Conservation (phyloP, 2,888 invertebrate species). For the Phrixothrix hirtus region DNA sequence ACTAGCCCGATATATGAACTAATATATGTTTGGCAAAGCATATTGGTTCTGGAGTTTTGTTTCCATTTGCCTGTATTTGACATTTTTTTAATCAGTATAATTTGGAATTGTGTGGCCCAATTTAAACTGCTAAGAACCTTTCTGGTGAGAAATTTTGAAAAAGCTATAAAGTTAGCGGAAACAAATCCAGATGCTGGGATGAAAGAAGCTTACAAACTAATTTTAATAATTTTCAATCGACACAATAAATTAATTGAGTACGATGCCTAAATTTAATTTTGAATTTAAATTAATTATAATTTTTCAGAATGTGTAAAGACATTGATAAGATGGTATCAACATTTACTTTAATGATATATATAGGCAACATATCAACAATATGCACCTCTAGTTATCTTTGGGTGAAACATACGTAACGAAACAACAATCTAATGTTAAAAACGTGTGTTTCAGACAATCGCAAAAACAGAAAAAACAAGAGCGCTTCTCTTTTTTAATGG, state of each 20-base stretch:
- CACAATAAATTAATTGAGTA: constrained; percentile 6
- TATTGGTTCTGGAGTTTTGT: neutral
- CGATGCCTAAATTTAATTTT: no score
- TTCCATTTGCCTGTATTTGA: constrained; percentile 1
- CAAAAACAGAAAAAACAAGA: neutral
- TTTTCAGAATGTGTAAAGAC: constrained; percentile 4
- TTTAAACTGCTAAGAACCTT: constrained; percentile 3
- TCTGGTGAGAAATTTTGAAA: constrained; percentile 2
- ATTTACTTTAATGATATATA: constrained; percentile 6
- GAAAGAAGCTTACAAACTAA: constrained; percentile 3
- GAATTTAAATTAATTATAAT: neutral
- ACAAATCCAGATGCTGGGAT: neutral
- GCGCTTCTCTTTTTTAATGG: constrained; percentile 4
- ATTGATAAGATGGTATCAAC: constrained; percentile 6
- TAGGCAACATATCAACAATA: constrained; percentile 3
- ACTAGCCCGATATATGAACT: constrained; percentile 6
- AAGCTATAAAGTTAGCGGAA: constrained; percentile 5
- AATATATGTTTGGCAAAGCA: constrained; percentile 1
- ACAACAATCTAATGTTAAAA: no score
- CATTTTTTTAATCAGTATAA: constrained; percentile 2
- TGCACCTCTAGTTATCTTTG: constrained; percentile 6
- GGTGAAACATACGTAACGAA: no score
- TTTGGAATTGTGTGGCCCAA: constrained; percentile 10
- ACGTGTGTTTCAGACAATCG: constrained; percentile 6
- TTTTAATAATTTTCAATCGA: constrained; percentile 2